Evolutionary conservation across 2,113 vertebrate species (phyloP).

Genomic region (Trinectes maculatus): DNA sequence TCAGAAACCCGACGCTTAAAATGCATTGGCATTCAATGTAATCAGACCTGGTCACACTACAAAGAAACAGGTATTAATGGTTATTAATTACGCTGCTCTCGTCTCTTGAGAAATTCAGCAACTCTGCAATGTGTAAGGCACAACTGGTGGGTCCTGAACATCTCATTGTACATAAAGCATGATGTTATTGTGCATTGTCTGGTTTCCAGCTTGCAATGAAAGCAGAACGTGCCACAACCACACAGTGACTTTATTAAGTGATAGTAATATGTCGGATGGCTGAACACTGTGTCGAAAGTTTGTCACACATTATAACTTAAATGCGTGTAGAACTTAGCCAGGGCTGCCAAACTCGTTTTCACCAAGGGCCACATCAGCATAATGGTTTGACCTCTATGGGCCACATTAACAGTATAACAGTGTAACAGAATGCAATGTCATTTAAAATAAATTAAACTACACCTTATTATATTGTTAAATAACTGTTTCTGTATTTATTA

Average conservation of each 20-base stretch:
- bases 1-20: conserved; percentile 38
- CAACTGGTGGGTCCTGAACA: background rate
- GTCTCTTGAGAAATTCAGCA: conserved; percentile 17
- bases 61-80: conserved; percentile 12
- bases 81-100: background rate
- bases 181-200: background rate
- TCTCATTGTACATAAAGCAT: background rate
- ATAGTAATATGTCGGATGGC: background rate
- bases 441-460: too few species aligned
- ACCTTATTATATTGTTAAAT: too few species aligned
- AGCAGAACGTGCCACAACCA: background rate
- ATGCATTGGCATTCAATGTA: conserved; percentile 35
- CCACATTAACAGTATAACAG: too few species aligned
- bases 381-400: too few species aligned
- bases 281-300: too few species aligned
- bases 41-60: conserved; percentile 7
- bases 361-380: too few species aligned
- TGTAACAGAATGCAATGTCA: too few species aligned
- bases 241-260: background rate
- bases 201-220: background rate
- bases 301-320: too few species aligned
- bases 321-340: too few species aligned
- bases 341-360: too few species aligned
- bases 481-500: too few species aligned
- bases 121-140: conserved; percentile 1